These are phyloP conservation scores for Phalacrocorax carbo DNA, from an alignment of 2,113 vertebrate genomes.

Conservation along the genomic window DNA sequence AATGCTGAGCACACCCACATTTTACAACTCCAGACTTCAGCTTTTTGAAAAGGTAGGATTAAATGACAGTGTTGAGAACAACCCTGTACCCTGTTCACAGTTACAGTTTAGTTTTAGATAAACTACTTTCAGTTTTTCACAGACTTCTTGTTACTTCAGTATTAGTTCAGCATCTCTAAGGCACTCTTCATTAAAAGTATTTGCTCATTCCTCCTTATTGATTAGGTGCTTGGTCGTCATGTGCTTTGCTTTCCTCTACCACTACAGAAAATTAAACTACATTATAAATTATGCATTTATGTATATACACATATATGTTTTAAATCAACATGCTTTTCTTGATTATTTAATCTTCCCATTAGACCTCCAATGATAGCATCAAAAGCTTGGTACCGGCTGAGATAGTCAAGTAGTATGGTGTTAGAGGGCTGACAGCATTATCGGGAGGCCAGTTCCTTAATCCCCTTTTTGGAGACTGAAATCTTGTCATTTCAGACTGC, in stretches of 20 bases:
- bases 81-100: background rate
- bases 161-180: background rate
- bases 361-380: background rate
- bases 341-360: background rate
- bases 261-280: background rate
- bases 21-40: background rate
- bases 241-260: background rate
- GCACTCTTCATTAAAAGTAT: background rate
- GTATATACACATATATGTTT: accelerated
- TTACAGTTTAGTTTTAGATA: background rate
- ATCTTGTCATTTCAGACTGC: background rate
- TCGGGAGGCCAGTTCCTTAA: background rate
- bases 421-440: background rate
- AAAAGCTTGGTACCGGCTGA: background rate
- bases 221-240: accelerated
- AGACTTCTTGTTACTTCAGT: background rate
- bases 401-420: background rate
- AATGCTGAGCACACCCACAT: background rate
- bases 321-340: background rate
- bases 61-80: background rate
- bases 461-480: background rate
- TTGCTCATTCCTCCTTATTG: background rate
- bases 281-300: background rate
- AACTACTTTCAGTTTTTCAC: background rate
- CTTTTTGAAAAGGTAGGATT: background rate